Conservation (phyloP, 2,113 vertebrate species). For the Platichthys stellatus region DNA sequence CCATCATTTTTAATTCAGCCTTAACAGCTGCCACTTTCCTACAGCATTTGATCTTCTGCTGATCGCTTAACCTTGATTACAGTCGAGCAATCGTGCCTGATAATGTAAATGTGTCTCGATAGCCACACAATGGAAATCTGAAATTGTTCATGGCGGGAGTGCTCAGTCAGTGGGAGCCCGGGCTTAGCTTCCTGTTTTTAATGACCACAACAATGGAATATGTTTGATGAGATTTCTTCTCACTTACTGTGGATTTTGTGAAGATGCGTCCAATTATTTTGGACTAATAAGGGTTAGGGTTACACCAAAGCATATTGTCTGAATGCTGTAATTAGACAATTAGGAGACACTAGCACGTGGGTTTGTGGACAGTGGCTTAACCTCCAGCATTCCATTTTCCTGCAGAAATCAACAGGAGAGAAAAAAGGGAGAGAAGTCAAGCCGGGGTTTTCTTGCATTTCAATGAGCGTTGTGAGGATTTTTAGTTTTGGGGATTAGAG, state of each 20-base stretch:
- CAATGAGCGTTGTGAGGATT: neutral
- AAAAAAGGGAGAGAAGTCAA: neutral
- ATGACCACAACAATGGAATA: conserved; percentile 1
- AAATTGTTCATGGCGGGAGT: neutral
- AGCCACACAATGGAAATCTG: conserved; percentile 13
- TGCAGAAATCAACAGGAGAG: neutral
- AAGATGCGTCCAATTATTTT: neutral
- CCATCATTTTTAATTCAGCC: conserved; percentile 15
- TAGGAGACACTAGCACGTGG: neutral
- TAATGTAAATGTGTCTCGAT: conserved; percentile 15
- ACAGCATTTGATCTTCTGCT: conserved; percentile 28
- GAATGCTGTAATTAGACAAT: conserved; percentile 2
- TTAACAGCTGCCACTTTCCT: conserved; percentile 34
- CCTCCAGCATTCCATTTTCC: neutral
- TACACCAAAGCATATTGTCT: neutral
- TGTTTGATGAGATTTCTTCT: conserved; percentile 3
- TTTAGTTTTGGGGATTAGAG: neutral
- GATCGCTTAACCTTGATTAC: conserved; percentile 39
- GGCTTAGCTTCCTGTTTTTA: conserved; percentile 6
- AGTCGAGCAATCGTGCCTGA: neutral
- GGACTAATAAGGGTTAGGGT: neutral
- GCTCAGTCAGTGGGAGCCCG: conserved; percentile 11
- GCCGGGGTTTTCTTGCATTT: neutral
- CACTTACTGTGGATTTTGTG: conserved; percentile 11
- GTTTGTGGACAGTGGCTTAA: neutral